Evolutionary conservation across 2,888 invertebrate species (phyloP).

Genomic region (Pollenia griseotomentosa): DNA sequence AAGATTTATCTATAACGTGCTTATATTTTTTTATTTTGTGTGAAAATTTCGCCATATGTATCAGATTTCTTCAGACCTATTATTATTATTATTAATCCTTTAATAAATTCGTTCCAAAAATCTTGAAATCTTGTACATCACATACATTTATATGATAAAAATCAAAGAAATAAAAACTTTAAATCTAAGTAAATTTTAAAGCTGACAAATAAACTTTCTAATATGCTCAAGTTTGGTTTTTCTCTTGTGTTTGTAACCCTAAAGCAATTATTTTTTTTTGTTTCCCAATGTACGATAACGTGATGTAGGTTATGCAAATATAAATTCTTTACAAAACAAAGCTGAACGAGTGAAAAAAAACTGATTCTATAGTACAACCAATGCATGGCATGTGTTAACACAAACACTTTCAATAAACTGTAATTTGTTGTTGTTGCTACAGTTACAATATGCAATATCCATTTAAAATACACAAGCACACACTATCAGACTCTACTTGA

Average conservation of each 20-base stretch:
- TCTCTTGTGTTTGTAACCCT: constrained; percentile 3
- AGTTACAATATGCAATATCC: constrained; percentile 26
- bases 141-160: no score
- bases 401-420: constrained; percentile 61
- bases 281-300: constrained; percentile 3
- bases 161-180: no score
- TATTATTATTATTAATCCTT: no score
- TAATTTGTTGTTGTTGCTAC: constrained; percentile 24
- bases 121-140: no score
- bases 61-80: no score
- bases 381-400: constrained; percentile 49
- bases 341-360: background rate
- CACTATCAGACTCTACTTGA: constrained; percentile 10
- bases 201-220: background rate
- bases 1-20: no score
- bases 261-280: constrained; percentile 38
- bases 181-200: background rate
- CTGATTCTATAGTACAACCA: constrained; percentile 1
- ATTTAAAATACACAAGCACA: constrained; percentile 25
- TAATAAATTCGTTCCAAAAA: no score
- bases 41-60: no score
- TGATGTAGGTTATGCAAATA: constrained; percentile 61
- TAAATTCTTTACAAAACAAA: background rate
- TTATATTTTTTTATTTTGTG: no score
- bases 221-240: constrained; percentile 10